Conservation (phyloP, 2,797 vertebrate genomes). For the Anomalospiza imberbis region DNA sequence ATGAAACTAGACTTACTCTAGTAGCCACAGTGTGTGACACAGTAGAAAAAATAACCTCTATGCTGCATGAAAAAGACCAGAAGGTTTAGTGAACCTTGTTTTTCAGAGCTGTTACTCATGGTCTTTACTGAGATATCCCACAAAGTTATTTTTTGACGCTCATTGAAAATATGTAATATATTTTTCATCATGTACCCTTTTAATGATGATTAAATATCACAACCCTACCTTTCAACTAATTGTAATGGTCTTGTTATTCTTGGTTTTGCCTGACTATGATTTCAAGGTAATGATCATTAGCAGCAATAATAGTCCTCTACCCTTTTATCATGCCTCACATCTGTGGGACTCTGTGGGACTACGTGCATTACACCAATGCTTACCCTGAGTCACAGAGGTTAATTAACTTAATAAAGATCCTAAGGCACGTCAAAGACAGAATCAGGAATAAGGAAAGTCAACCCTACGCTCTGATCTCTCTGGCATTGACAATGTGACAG, state of each 20-base stretch:
- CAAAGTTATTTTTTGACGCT: not conserved
- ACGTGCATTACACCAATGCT: conserved; percentile 25
- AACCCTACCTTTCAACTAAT: conserved; percentile 29
- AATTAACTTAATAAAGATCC: conserved; percentile 58
- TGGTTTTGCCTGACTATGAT: conserved; percentile 39
- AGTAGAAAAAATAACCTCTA: not conserved
- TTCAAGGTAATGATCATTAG: conserved; percentile 43
- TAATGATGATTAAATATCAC: conserved; percentile 36
- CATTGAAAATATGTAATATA: conserved; percentile 9
- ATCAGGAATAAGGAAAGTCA: not conserved
- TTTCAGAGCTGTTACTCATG: not conserved
- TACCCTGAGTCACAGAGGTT: conserved; percentile 49
- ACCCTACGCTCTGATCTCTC: not conserved
- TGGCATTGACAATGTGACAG: not conserved
- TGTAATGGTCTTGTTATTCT: conserved; percentile 50
- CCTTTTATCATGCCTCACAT: conserved; percentile 44
- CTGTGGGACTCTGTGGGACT: not conserved
- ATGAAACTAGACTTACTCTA: not conserved
- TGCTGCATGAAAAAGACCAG: not conserved
- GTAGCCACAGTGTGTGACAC: not conserved
- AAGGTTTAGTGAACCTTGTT: not conserved
- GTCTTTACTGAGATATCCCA: not conserved
- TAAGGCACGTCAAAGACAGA: not conserved
- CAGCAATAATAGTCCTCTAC: conserved; percentile 34
- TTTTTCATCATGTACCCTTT: conserved; percentile 48